These are phyloP conservation scores for Batillaria attramentaria DNA, from an alignment of 1,140 invertebrate genomes.

Conservation along the genomic window DNA sequence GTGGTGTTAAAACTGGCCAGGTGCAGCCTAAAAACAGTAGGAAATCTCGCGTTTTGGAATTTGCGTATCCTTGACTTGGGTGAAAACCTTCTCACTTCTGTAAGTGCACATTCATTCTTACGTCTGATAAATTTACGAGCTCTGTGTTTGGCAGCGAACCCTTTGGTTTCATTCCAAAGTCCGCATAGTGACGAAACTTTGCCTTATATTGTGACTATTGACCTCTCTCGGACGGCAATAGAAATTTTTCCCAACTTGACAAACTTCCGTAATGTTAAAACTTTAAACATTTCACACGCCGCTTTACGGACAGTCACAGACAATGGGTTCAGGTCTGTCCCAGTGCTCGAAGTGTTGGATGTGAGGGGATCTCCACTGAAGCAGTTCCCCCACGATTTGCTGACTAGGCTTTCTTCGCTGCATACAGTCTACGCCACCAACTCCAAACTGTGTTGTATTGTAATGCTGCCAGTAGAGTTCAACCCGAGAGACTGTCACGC, in stretches of 20 bases:
- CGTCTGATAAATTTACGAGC: not conserved
- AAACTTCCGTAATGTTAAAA: conserved; percentile 2
- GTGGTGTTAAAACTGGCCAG: not conserved
- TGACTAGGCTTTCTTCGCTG: not conserved
- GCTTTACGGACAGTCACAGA: conserved; percentile 18
- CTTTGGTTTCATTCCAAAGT: not conserved
- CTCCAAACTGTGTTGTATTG: conserved; percentile 52
- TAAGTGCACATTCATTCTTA: not conserved
- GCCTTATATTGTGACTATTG: conserved; percentile 20
- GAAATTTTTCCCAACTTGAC: conserved; percentile 10
- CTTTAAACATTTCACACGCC: conserved; percentile 31
- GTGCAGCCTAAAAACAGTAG: not conserved
- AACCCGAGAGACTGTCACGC: conserved; percentile 44
- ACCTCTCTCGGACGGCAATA: conserved; percentile 1
- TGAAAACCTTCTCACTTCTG: not conserved
- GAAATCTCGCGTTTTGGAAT: not conserved
- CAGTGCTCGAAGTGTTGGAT: conserved; percentile 24
- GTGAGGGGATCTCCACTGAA: not conserved
- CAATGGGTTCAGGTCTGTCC: conserved; percentile 35
- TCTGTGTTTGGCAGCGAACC: not conserved
- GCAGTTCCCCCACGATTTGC: not conserved
- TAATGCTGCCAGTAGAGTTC: conserved; percentile 30
- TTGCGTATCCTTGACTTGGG: conserved; percentile 24
- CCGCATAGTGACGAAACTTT: conserved; percentile 30
- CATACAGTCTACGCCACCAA: conserved; percentile 36